Base-by-base conservation (phyloP, 2,113 vertebrate genomes). In the Bagarius yarrelli region DNA sequence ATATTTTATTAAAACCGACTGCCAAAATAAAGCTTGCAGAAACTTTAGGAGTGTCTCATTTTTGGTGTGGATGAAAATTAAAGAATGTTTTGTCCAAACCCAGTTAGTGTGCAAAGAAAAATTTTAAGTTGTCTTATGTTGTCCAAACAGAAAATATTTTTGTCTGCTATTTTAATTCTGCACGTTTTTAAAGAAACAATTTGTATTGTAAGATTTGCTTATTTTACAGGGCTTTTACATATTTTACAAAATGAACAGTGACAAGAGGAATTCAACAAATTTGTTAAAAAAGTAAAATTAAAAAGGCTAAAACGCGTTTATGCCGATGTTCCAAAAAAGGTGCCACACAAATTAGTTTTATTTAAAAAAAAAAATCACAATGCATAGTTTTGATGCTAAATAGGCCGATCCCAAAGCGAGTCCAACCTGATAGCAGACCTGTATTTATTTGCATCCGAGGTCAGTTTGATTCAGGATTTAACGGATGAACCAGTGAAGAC, bases 391-490 rank as follows among this genome's bases (percentile, higher is more conserved):
- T 69, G 23, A 14, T 1, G 12, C 63, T 44, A 21, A 70, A 69
- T 63, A 79, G 40, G 14, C 11, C 1, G 2, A 18, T 60, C 36
- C 32, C n/a, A 21, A 1, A 47, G 14, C 13, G 21, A 57, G 4
- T 70, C 13, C 23, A 59, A 13, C 25, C 32, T 75, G 13, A 60
- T 60, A 23, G 15, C 13, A 60, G 36, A 60, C 34, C 56, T 80
- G 66, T 32, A 40, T 71, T 52, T 50, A 19, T 30, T 12, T 21
- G 47, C 69, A 47, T 25, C 50, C 40, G 25, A 56, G 8, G 34
- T 25, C n/a, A 59, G 19, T n/a, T 91, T 81, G 89, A 79, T 66
- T 12, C 9, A 63, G 40, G 66, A 6, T 53, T 67, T 60, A 40
- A 8, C 23, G 0, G 36, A 64, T 16, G n/a, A 36, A 81, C 19